Base-by-base conservation (phyloP, 2,797 vertebrate species). In the Helicolenus hilgendorfi region DNA sequence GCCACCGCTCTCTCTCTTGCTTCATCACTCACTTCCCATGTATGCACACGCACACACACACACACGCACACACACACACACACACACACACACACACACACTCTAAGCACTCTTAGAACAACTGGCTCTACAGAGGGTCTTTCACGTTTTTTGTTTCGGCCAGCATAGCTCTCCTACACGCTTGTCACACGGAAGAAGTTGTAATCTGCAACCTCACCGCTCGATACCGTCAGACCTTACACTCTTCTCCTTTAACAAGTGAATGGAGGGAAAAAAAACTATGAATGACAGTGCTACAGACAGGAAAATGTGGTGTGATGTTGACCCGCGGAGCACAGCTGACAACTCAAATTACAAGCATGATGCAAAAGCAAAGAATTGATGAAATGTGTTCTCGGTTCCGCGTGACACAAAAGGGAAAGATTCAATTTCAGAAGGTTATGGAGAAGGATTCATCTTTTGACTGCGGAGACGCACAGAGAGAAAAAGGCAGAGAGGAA, bases 381-480 rank as follows among this genome's bases (percentile, higher is more conserved):
- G 77, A 89, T 91, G 26, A 88, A 92, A 92, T 75, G 79, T 78
- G 72, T 72, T 86, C 72, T 91, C 11, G 4, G 74, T 89, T 89
- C 85, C 86, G 24, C 59, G 60, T 74, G 75, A 56, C 79, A 84
- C 76, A 85, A 84, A 80, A 85, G 81, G 69, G 60, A 90, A 58
- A 10, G 82, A 89, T 91, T 91, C 71, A 87, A 86, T 93, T 88
- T 86, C 58, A 85, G 77, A n/a, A 70, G 53, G 80, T 83, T 79
- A 74, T 0, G 60, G 73, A 81, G 65, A 84, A 22, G 38, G 41
- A 92, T 88, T 75, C 72, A 88, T 92, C 77, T 71, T 82, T 74
- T 64, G 18, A 75, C 75, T 87, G 59, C 9, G 11, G 49, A 14
- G 45, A 81, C 20, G 9, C 71, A 74, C 35, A 65, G 73, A 72